Conservation (phyloP, 1,140 invertebrate genomes). For the Trichonephila clavata region DNA sequence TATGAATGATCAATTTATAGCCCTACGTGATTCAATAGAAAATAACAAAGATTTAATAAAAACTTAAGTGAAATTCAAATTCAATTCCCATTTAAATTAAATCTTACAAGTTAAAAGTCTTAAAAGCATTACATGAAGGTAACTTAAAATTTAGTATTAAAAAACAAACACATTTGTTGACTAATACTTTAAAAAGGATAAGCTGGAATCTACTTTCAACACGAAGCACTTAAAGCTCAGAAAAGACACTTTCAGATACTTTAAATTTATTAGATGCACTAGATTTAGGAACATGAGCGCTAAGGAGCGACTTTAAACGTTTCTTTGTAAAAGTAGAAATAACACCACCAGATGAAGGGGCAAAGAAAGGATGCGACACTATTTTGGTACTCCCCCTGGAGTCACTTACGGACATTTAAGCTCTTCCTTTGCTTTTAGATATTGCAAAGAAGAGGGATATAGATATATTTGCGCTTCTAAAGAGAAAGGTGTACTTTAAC, state of each 20-base stretch:
- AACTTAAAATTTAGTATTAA: no score
- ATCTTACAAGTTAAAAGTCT: no score
- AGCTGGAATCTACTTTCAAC: not conserved
- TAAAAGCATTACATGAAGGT: no score
- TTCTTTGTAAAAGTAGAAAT: conserved; percentile 23
- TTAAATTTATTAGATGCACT: not conserved
- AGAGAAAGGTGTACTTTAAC: no score
- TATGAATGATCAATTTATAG: no score
- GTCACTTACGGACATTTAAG: not conserved
- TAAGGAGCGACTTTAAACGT: not conserved
- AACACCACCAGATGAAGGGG: not conserved
- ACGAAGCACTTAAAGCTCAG: not conserved
- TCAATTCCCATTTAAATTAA: no score
- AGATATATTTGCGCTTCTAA: not conserved
- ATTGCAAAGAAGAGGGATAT: not conserved
- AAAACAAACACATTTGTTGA: no score
- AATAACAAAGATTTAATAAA: no score
- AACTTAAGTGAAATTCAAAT: no score
- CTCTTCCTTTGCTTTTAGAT: not conserved
- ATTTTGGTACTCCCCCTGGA: conserved; percentile 25
- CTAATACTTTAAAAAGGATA: not conserved
- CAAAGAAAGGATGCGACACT: conserved; percentile 38
- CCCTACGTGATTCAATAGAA: no score
- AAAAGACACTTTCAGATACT: not conserved
- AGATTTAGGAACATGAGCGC: conserved; percentile 17